Evolutionary conservation across 2,797 vertebrate genomes (phyloP).

Genomic region (Mallotus villosus): DNA sequence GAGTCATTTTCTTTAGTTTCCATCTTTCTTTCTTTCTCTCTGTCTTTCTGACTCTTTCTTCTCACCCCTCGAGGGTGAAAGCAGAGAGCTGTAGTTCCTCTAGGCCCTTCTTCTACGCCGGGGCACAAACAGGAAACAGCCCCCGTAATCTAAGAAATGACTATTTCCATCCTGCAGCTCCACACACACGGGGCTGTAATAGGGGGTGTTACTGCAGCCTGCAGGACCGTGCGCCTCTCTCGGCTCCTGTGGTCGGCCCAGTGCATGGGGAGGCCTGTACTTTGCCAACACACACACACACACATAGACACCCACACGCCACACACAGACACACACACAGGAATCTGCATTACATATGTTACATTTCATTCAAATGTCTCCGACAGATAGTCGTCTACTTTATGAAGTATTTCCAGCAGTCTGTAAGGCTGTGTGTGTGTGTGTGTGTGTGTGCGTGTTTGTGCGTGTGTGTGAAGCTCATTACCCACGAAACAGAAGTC

Average conservation of each 20-base stretch:
- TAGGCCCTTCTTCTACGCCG: constrained; percentile 21
- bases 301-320: constrained; percentile 14
- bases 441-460: constrained; percentile 15
- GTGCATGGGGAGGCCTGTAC: constrained; percentile 31
- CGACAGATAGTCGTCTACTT: background rate
- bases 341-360: background rate
- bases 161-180: constrained; percentile 25
- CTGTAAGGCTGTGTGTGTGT: background rate
- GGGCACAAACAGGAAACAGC: constrained; percentile 59
- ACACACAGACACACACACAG: background rate
- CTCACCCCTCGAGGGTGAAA: constrained; percentile 3
- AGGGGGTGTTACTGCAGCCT: constrained; percentile 43
- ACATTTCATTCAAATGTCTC: background rate
- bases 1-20: background rate
- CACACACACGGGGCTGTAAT: constrained; percentile 36
- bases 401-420: too few relatives aligned
- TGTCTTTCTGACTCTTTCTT: constrained; percentile 16
- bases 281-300: constrained; percentile 38
- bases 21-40: constrained; percentile 10
- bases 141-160: constrained; percentile 49
- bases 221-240: constrained; percentile 33
- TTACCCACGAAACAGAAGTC: constrained; percentile 13
- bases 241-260: constrained; percentile 22
- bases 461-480: constrained; percentile 25
- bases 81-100: constrained; percentile 31